These are phyloP conservation scores for Sterna hirundo DNA, from an alignment of 2,113 vertebrate genomes.

Conservation along the genomic window DNA sequence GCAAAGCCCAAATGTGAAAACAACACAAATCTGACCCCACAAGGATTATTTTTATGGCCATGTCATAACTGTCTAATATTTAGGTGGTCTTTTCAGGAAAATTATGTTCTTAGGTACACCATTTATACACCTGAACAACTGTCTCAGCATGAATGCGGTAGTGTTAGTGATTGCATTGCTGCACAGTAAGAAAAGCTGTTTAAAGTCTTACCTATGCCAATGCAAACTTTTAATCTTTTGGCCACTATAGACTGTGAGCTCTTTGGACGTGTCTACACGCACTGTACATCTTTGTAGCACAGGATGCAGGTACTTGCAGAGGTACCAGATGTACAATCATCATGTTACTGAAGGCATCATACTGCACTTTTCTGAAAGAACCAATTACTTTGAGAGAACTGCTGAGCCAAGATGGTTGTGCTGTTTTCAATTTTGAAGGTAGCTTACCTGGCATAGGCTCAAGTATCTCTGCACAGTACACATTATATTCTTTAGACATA, in stretches of 20 bases:
- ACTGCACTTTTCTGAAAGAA: background rate
- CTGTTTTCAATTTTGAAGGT: background rate
- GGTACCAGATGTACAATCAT: background rate
- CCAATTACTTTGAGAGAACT: background rate
- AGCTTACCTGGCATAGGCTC: background rate
- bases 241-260: background rate
- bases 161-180: background rate
- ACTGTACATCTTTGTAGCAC: background rate
- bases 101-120: background rate
- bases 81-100: background rate
- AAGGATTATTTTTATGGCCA: background rate
- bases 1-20: background rate
- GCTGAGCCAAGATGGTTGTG: background rate
- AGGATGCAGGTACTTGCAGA: background rate
- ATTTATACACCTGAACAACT: background rate
- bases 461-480: background rate
- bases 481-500: background rate
- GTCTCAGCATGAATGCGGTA: background rate
- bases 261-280: background rate
- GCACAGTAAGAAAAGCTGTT: background rate
- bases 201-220: background rate
- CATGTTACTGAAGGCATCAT: background rate
- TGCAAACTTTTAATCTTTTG: background rate
- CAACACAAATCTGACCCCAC: background rate
- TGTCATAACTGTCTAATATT: background rate